Evolutionary conservation across 2,888 invertebrate genomes (phyloP).

Genomic region (Diaphora mendica): DNA sequence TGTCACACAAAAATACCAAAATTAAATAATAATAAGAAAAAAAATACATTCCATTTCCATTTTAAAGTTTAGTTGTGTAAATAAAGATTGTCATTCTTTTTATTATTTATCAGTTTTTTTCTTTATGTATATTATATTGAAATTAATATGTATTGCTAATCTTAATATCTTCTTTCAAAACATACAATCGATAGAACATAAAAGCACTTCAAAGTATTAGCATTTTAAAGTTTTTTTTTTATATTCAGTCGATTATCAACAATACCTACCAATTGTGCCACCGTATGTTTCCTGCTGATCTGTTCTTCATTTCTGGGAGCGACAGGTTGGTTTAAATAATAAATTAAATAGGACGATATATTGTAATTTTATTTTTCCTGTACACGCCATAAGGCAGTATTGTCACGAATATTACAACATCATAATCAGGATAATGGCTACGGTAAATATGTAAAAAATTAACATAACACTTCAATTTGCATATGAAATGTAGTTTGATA

Average conservation of each 20-base stretch:
- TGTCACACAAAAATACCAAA: no score
- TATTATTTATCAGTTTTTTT: no score
- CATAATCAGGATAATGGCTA: constrained; percentile 50
- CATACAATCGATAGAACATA: background rate
- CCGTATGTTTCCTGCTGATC: constrained; percentile 6
- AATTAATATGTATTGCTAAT: no score
- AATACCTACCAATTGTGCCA: background rate
- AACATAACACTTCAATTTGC: constrained; percentile 44
- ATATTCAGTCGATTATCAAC: background rate
- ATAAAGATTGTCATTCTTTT: no score
- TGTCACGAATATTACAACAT: constrained; percentile 47
- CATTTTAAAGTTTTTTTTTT: background rate
- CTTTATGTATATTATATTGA: no score
- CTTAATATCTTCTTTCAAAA: background rate
- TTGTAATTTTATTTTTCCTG: constrained; percentile 42
- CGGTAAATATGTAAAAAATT: constrained; percentile 48
- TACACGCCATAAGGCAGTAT: constrained; percentile 42
- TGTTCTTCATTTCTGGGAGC: constrained; percentile 22
- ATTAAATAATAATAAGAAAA: no score
- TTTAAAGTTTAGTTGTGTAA: no score
- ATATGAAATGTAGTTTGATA: constrained; percentile 40
- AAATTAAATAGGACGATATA: constrained; percentile 47
- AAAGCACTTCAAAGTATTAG: no score
- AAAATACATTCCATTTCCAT: no score
- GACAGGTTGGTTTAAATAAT: constrained; percentile 41